These are phyloP conservation scores for Coronaproctus castanopsis DNA, from an alignment of 2,888 invertebrate species.

Conservation along the genomic window DNA sequence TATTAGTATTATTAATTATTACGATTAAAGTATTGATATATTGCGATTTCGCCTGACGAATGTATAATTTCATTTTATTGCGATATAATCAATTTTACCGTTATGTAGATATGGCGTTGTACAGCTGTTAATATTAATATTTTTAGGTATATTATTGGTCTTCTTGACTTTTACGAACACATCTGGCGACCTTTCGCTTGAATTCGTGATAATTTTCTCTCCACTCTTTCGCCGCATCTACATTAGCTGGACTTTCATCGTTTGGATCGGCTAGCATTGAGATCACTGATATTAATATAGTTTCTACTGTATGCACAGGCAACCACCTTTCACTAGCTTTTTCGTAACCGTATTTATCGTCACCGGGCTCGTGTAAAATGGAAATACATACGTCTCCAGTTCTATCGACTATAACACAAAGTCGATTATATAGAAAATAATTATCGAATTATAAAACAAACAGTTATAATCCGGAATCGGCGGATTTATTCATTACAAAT, in stretches of 20 bases:
- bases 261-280: slow-evolving; percentile 99
- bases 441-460: neutral
- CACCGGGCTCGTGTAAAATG: slow-evolving; percentile 95
- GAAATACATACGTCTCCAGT: slow-evolving; percentile 97
- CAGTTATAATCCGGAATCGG: neutral
- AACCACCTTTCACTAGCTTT: slow-evolving; percentile 95
- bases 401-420: slow-evolving; percentile 67
- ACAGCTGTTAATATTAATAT: too few relatives aligned
- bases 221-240: slow-evolving; percentile 99
- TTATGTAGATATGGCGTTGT: too few relatives aligned
- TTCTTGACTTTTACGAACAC: slow-evolving; percentile 97
- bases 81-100: too few relatives aligned
- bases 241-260: slow-evolving; percentile 97
- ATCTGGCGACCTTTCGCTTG: slow-evolving; percentile 91
- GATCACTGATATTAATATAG: slow-evolving; percentile 95
- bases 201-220: slow-evolving; percentile 91
- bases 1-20: too few relatives aligned
- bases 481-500: neutral
- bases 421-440: neutral
- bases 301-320: slow-evolving; percentile 96
- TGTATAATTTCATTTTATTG: too few relatives aligned
- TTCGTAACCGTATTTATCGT: slow-evolving; percentile 97
- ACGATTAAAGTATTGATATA: too few relatives aligned
- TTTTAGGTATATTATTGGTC: too few relatives aligned
- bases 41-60: too few relatives aligned